These are phyloP conservation scores for Orthosia incerta DNA, from an alignment of 2,888 invertebrate species.

Conservation along the genomic window DNA sequence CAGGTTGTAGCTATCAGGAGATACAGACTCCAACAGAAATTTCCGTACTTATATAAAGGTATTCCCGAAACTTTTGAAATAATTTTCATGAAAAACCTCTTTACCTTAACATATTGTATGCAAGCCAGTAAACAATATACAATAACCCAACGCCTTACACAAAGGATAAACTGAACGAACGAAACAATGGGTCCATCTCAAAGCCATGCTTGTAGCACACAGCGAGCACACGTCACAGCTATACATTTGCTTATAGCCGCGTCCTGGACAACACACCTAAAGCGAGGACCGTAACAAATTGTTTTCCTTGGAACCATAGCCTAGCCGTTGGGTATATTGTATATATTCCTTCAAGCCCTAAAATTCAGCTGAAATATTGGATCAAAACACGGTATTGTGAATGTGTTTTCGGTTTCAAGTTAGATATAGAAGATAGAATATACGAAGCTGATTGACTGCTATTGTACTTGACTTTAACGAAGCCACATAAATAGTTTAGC, in stretches of 20 bases:
- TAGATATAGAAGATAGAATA: background rate
- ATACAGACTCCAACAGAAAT: too few relatives aligned
- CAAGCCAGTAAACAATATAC: conserved; percentile 24
- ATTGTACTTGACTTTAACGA: background rate
- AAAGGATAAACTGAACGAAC: conserved; percentile 4
- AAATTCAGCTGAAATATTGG: conserved; percentile 51
- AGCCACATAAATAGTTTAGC: too few relatives aligned
- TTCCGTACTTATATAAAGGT: too few relatives aligned
- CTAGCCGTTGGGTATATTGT: conserved; percentile 24
- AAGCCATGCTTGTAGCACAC: conserved; percentile 11
- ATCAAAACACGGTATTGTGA: conserved; percentile 29
- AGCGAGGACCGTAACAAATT: conserved; percentile 22
- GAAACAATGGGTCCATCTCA: conserved; percentile 9
- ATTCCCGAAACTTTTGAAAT: too few relatives aligned
- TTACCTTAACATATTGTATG: background rate
- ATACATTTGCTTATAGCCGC: conserved; percentile 29
- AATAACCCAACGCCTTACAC: conserved; percentile 17
- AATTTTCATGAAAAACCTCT: background rate
- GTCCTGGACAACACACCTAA: conserved; percentile 28
- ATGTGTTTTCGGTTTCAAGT: background rate
- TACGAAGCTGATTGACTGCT: background rate
- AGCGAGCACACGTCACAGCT: conserved; percentile 28
- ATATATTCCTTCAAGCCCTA: conserved; percentile 35
- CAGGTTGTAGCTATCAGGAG: too few relatives aligned
- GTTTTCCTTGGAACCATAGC: conserved; percentile 31